phyloP scores from a whole-genome alignment of 2,113 vertebrate genomes.

The Oreochromis tanganicae region DNA sequence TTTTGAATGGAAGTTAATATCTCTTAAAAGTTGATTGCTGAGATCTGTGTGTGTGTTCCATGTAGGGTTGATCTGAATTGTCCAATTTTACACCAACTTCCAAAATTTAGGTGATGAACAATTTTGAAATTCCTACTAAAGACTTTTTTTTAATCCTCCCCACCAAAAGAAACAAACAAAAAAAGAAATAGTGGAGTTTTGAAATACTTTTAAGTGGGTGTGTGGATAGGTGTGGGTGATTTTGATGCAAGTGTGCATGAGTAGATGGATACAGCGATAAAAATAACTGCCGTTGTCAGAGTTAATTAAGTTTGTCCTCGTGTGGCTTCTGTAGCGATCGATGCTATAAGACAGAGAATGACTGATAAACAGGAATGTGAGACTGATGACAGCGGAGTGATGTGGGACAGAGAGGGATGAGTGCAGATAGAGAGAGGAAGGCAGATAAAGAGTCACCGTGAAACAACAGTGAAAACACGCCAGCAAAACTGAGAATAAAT shows the following conservation, averaged over 20 bases:
- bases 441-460: constrained; percentile 12
- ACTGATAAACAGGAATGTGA: constrained; percentile 50
- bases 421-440: not conserved
- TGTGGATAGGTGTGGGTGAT: not conserved
- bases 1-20: not conserved
- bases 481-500: not conserved
- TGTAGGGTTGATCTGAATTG: not conserved
- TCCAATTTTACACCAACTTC: not conserved
- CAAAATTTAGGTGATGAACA: constrained; percentile 20
- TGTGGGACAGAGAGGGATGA: constrained; percentile 4
- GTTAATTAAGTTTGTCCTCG: constrained; percentile 54
- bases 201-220: not conserved
- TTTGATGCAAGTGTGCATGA: not conserved
- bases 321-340: constrained; percentile 39
- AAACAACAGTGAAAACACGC: not conserved
- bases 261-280: constrained; percentile 15
- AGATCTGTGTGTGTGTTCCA: not conserved
- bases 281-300: constrained; percentile 60
- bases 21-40: not conserved
- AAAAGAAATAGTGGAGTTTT: not conserved
- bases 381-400: constrained; percentile 27
- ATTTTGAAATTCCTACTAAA: not conserved
- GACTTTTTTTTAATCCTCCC: not conserved
- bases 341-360: constrained; percentile 38
- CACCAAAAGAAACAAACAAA: not conserved